Base-by-base conservation (phyloP, 2,888 invertebrate genomes). In the Elegia similella region DNA sequence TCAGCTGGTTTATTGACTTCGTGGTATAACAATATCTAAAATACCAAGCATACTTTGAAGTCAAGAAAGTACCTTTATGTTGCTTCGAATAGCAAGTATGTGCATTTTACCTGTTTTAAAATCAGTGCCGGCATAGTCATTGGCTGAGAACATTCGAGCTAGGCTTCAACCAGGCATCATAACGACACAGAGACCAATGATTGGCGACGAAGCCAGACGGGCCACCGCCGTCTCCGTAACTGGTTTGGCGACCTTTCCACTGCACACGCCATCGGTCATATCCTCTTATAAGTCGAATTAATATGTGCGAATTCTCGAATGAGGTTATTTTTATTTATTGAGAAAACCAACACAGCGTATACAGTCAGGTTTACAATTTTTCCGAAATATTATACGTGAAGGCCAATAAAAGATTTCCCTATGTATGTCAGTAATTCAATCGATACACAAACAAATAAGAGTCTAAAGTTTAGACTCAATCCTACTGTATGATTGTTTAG, bases 121-220 rank as follows among this genome's bases (percentile, higher is more conserved):
- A 48, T 23, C 23, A 23, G 23, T 23, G 23, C 23, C 38, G 12
- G n/a, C 3, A 0, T 38, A n/a, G 17, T 50, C 16, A 50, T 34
- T 38, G 10, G 38, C 38, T 34, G 12, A 8, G 34, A 17, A 8
- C 8, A 32, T 30, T 32, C 7, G 10, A 48, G 16, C 16, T 16
- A 50, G 34, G 15, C 61, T 60, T 62, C 58, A 65, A 64, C 59
- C 62, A 63, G 62, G 66, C 59, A 59, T 57, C 52, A 53, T 47
- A 42, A 38, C 53, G 58, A 55, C 50, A 42, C 32, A 62, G 47
- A 23, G 38, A 56, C 44, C 56, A 47, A 46, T 55, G 50, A 59
- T 52, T 57, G 50, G 50, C 50, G 50, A 12, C 50, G 17, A 7
- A 16, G 32, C 50, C 50, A 34, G 50, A 34, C 50, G 34, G 8